phyloP scores from a whole-genome alignment of 37 sponge, comb jelly and placozoan species.

The Amphimedon queenslandica region DNA sequence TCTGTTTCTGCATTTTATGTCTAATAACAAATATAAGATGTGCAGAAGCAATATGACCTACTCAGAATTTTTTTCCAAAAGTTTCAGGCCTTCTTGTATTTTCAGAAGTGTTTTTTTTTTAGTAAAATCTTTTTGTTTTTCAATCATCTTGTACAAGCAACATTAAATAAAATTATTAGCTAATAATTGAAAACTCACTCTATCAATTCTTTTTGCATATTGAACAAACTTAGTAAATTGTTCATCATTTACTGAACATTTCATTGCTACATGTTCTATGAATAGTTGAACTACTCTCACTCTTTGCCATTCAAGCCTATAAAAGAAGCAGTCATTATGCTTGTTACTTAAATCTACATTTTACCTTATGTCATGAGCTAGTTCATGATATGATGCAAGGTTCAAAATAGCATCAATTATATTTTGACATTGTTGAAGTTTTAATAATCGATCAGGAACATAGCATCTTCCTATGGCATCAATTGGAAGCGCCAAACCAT shows the following conservation, averaged over 20 bases:
- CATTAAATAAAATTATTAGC: too few relatives aligned
- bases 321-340: too few relatives aligned
- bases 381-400: background rate
- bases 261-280: conserved; percentile 47
- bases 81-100: too few relatives aligned
- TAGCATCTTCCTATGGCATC: background rate
- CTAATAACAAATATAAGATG: background rate
- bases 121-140: too few relatives aligned
- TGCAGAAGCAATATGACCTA: too few relatives aligned
- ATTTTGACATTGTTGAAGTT: conserved; percentile 18
- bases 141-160: too few relatives aligned
- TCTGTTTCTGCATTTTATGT: background rate
- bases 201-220: conserved; percentile 30
- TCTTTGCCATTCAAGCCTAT: conserved; percentile 46
- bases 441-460: conserved; percentile 6
- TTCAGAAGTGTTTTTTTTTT: too few relatives aligned
- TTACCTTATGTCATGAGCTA: conserved; percentile 1
- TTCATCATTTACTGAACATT: too few relatives aligned
- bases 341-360: too few relatives aligned
- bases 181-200: conserved; percentile 10
- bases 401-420: conserved; percentile 14
- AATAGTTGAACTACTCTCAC: conserved; percentile 48
- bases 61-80: too few relatives aligned
- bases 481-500: background rate
- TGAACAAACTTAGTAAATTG: too few relatives aligned